Evolutionary conservation across 2,797 vertebrate genomes (phyloP).

Genomic region (Enteromius trimaculatus): DNA sequence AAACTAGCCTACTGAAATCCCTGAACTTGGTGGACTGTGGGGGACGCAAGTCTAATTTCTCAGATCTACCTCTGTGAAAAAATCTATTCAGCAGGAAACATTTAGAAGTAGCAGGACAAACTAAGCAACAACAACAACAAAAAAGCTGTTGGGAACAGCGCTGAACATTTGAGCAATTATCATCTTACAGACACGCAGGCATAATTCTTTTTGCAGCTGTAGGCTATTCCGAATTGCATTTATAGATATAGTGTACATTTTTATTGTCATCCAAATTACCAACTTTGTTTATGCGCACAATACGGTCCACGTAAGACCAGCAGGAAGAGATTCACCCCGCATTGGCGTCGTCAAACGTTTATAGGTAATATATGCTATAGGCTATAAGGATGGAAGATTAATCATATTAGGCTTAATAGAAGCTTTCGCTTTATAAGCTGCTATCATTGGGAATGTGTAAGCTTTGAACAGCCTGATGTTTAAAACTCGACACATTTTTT

Average conservation of each 20-base stretch:
- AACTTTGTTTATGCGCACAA: slow-evolving; percentile 6
- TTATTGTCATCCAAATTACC: not conserved
- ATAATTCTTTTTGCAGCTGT: too few species aligned
- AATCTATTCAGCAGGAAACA: not conserved
- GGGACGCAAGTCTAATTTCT: not conserved
- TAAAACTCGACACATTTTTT: slow-evolving; percentile 4
- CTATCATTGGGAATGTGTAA: not conserved
- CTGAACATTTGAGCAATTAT: not conserved
- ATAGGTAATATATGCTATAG: not conserved
- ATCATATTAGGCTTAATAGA: not conserved
- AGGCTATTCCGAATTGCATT: not conserved
- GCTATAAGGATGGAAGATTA: not conserved
- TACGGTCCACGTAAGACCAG: not conserved
- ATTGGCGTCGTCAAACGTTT: not conserved
- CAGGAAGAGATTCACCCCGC: not conserved
- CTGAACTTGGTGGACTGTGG: not conserved
- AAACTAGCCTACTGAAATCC: not conserved
- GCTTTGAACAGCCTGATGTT: not conserved
- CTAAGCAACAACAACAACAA: not conserved
- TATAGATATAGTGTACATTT: not conserved
- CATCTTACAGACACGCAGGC: not conserved
- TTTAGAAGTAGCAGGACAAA: not conserved
- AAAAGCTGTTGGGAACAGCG: not conserved
- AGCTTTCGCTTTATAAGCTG: not conserved
- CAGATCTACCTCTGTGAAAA: not conserved